Evolutionary conservation across 2,888 invertebrate genomes (phyloP), one percentile per base, ranked within the genome.

Genomic region (Merodon equestris): DNA sequence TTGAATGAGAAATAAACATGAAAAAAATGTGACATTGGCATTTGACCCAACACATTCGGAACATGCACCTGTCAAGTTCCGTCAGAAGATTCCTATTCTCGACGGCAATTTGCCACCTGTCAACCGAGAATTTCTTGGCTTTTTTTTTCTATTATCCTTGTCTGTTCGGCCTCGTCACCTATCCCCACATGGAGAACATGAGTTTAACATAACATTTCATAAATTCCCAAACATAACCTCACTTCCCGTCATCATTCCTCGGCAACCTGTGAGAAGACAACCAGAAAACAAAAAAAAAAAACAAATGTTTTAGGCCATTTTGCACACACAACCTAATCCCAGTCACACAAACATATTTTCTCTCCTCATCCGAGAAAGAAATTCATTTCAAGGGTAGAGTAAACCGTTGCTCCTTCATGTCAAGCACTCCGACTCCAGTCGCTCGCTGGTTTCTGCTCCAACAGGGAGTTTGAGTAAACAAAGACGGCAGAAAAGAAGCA

Each of bases 251-350:
- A 4, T 13, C 18, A 2, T 15, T 17, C 36, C 2, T 34, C 50
- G 13, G 7, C 9, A 13, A 27, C 27, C 27, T 27, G 3, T 27
- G 27, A 7, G 27, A 27, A 27, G 27, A 27, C 27, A 27, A 27
- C 27, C 2, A 27, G 45, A 73, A 60, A 13, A 36, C 3, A 18
- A 19, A 12, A 40, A 36, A 45, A 47, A 61, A 58, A 54, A 74
- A 15, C 48, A 17, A 51, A 27, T 19, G 48, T 54, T 36, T 40
- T 63, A 72, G 57, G 60, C 61, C 66, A 57, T 72, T 77, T 67
- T 61, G 56, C 64, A 66, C 61, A 77, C 66, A 72, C 51, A 72
- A 50, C 47, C 72, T 60, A 60, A 72, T 77, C 72, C 61, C 61
- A 38, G 61, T 61, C 56, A 57, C 66, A 61, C 72, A 45, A 47